A percentile compares a stretch with the other conserved stretches of the same genome.
phyloP scores from a whole-genome alignment of 2,888 invertebrate species.

The Apamea sordens region DNA sequence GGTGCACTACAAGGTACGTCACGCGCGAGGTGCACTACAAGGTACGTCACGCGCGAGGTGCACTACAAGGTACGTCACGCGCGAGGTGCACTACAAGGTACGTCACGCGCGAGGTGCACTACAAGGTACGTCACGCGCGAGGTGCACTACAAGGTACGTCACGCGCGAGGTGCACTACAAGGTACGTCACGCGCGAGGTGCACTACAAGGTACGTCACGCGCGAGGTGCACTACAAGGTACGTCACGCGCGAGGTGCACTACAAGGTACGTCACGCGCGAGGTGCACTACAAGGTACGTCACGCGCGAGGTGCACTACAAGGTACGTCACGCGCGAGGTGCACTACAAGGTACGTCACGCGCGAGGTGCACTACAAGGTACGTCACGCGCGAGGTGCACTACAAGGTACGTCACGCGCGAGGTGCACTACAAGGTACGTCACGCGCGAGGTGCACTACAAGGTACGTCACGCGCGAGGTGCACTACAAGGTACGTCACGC shows the following conservation, averaged over 20 bases:
- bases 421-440: slow-evolving; percentile 85
- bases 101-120: slow-evolving; percentile 81
- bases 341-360: slow-evolving; percentile 84
- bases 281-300: slow-evolving; percentile 85
- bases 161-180: slow-evolving; percentile 85
- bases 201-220: slow-evolving; percentile 84
- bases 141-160: slow-evolving; percentile 85
- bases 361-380: slow-evolving; percentile 87
- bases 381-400: slow-evolving; percentile 81
- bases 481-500: slow-evolving; percentile 84
- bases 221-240: slow-evolving; percentile 87
- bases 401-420: slow-evolving; percentile 84
- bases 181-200: slow-evolving; percentile 82
- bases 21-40: slow-evolving; percentile 85
- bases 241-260: slow-evolving; percentile 81
- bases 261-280: slow-evolving; percentile 84
- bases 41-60: slow-evolving; percentile 82
- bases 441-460: slow-evolving; percentile 85
- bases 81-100: slow-evolving; percentile 87
- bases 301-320: slow-evolving; percentile 85
- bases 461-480: slow-evolving; percentile 82
- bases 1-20: slow-evolving; percentile 85
- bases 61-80: slow-evolving; percentile 84
- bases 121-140: slow-evolving; percentile 84
- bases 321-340: slow-evolving; percentile 82